Conservation (phyloP, 2,888 invertebrate species). For the Lepidocyrtoides sp. region DNA sequence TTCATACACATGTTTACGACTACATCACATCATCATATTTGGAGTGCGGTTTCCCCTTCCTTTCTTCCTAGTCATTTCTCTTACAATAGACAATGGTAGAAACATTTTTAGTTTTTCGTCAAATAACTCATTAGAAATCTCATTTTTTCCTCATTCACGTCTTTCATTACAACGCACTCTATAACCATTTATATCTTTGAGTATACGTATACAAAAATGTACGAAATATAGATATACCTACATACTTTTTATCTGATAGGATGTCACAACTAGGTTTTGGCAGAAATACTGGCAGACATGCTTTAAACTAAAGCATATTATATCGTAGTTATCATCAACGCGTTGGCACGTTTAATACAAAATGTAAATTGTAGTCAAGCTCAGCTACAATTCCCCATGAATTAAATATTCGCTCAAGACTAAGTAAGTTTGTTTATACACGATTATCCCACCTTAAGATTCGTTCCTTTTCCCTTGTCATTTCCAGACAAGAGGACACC, state of each 20-base stretch:
- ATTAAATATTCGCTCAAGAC: conserved; percentile 14
- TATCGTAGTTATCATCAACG: background rate
- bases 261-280: conserved; percentile 34
- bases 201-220: background rate
- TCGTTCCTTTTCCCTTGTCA: background rate
- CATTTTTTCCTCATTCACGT: background rate
- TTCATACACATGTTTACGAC: conserved; percentile 61
- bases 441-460: background rate
- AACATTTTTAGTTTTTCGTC: conserved; percentile 35
- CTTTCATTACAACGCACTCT: conserved; percentile 18
- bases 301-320: background rate
- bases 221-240: background rate
- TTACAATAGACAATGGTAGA: background rate
- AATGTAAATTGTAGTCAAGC: background rate
- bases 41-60: conserved; percentile 28
- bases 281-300: background rate
- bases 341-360: conserved; percentile 11
- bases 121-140: background rate
- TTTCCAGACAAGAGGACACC: conserved; percentile 10
- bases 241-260: conserved; percentile 18
- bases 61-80: conserved; percentile 13
- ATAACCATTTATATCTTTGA: too few relatives aligned
- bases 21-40: conserved; percentile 65
- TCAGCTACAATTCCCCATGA: background rate
- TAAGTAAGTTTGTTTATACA: background rate